A percentile compares a stretch with the other conserved stretches of the same genome.
Evolutionary conservation across 2,113 vertebrate species (phyloP).

Genomic region (Litocranius walleri): DNA sequence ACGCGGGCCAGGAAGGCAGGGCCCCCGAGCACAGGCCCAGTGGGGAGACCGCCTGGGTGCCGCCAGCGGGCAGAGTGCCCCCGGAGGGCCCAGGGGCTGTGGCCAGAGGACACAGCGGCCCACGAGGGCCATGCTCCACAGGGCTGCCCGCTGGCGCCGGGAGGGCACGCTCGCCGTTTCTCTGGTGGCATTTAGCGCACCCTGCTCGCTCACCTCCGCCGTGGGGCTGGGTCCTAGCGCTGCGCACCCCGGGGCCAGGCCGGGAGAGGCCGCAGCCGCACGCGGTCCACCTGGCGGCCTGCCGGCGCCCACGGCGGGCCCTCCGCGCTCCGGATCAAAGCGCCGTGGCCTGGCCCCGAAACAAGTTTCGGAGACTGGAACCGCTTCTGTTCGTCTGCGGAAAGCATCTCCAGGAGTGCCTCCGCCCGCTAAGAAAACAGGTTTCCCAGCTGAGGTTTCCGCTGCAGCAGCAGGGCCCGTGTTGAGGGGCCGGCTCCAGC

Average conservation of each 20-base stretch:
- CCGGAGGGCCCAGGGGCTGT: rapidly evolving
- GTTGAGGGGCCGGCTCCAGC: neutral
- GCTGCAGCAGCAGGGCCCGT: neutral
- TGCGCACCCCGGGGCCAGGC: neutral
- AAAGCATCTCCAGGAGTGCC: neutral
- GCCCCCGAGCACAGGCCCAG: neutral
- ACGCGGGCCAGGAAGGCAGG: neutral
- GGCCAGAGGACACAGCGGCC: too few relatives aligned
- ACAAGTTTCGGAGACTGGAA: neutral
- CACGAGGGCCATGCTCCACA: rapidly evolving
- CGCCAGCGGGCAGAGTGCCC: too few relatives aligned
- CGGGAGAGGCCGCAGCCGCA: neutral
- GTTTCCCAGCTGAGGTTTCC: neutral
- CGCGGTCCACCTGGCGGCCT: rapidly evolving
- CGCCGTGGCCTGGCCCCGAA: neutral
- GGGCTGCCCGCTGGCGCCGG: rapidly evolving
- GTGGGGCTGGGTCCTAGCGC: neutral
- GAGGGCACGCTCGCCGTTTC: rapidly evolving
- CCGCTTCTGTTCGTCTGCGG: neutral
- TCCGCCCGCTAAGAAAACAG: neutral
- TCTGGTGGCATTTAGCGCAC: neutral
- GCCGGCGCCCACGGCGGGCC: rapidly evolving
- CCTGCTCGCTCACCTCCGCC: neutral
- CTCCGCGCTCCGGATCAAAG: neutral
- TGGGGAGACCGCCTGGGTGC: neutral